Conservation (phyloP, 2,888 invertebrate species). For the Selenia dentaria region DNA sequence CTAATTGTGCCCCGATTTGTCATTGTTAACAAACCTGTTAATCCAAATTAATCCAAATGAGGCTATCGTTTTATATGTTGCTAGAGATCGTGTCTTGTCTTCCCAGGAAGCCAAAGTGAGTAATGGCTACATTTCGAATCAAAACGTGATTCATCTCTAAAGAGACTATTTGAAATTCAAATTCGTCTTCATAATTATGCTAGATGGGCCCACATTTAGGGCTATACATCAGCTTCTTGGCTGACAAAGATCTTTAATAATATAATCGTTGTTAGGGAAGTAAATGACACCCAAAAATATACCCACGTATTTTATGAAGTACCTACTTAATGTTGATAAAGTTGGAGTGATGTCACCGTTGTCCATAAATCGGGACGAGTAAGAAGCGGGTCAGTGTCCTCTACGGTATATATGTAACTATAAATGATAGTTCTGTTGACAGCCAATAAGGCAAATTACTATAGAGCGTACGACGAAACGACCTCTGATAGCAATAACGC, state of each 20-base stretch:
- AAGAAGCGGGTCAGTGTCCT: conserved; percentile 67
- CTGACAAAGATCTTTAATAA: conserved; percentile 24
- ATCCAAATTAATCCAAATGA: too few relatives aligned
- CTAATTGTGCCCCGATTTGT: too few relatives aligned
- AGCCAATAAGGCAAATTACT: conserved; percentile 67
- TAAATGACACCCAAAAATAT: conserved; percentile 30
- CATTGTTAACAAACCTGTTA: too few relatives aligned
- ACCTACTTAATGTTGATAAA: conserved; percentile 41
- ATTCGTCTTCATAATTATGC: conserved; percentile 29
- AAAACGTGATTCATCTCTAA: conserved; percentile 48
- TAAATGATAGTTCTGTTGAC: conserved; percentile 54
- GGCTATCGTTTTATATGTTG: not conserved
- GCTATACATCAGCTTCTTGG: conserved; percentile 9
- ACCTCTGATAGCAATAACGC: conserved; percentile 43
- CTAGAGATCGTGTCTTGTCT: conserved; percentile 1
- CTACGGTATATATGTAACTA: conserved; percentile 56
- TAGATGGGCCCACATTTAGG: conserved; percentile 2
- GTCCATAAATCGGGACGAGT: conserved; percentile 56
- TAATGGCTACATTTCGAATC: conserved; percentile 39
- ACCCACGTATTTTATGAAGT: conserved; percentile 22
- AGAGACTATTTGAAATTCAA: conserved; percentile 46
- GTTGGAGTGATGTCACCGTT: conserved; percentile 45
- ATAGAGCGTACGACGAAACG: conserved; percentile 44
- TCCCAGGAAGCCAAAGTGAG: conserved; percentile 28
- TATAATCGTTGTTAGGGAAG: conserved; percentile 33